phyloP scores from a whole-genome alignment of 2,113 vertebrate genomes.

The Zosterops hypoxanthus region DNA sequence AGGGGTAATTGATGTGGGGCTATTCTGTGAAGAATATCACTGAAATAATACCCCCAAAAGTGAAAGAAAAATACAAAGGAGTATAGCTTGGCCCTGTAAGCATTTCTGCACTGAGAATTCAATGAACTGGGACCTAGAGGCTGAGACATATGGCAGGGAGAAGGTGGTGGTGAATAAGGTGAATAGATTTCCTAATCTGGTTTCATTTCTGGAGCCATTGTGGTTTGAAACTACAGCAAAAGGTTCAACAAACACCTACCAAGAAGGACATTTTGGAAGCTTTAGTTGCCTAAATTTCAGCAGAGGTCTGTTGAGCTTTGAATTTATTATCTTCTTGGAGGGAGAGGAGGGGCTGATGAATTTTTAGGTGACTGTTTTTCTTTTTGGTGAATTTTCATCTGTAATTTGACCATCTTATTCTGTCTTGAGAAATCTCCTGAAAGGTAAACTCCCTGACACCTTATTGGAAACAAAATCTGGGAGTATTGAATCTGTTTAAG shows the following conservation, averaged over 20 bases:
- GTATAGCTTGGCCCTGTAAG: background rate
- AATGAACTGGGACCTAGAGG: background rate
- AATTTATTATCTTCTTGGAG: background rate
- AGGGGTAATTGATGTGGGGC: background rate
- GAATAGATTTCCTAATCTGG: background rate
- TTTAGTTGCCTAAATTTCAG: background rate
- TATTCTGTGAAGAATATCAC: background rate
- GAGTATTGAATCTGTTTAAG: background rate
- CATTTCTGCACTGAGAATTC: background rate
- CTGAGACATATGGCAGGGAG: background rate
- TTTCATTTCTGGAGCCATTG: background rate
- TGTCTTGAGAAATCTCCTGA: background rate
- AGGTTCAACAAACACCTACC: background rate
- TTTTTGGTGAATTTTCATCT: background rate
- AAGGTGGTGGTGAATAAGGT: background rate
- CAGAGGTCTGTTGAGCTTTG: background rate
- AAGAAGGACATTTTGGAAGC: background rate
- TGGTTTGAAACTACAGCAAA: background rate
- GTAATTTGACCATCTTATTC: background rate
- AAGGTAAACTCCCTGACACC: background rate
- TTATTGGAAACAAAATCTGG: background rate
- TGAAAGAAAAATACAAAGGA: background rate
- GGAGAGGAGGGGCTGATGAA: background rate
- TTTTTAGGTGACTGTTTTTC: background rate
- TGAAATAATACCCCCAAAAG: background rate